phyloP scores from a whole-genome alignment of 2,888 invertebrate genomes.

The Sympetrum striolatum region DNA sequence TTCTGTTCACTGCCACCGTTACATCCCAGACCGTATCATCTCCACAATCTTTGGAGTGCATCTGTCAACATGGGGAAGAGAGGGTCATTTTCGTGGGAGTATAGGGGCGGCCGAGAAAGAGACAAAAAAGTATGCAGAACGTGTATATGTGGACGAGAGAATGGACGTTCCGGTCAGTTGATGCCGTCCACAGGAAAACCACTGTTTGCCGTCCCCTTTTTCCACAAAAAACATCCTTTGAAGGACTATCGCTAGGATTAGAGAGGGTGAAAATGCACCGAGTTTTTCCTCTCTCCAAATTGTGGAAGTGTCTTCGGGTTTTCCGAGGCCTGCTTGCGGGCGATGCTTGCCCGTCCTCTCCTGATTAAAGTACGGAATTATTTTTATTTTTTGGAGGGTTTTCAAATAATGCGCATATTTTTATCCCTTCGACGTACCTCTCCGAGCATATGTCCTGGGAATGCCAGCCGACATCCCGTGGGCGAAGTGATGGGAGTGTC shows the following conservation, averaged over 20 bases:
- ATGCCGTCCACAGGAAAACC: not conserved
- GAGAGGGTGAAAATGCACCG: not conserved
- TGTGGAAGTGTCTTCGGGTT: not conserved
- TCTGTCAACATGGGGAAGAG: conserved; percentile 4
- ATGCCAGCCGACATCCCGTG: not conserved
- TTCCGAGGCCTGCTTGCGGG: not conserved
- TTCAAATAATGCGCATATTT: not conserved
- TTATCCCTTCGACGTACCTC: not conserved
- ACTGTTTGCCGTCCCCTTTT: not conserved
- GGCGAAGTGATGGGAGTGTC: not conserved
- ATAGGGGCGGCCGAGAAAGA: not conserved
- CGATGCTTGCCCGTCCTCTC: not conserved
- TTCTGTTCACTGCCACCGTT: not conserved
- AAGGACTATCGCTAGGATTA: not conserved
- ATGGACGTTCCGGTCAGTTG: not conserved
- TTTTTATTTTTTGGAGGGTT: not conserved
- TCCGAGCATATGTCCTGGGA: not conserved
- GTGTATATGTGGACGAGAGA: not conserved
- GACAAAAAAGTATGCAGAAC: not conserved
- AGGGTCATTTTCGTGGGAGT: not conserved
- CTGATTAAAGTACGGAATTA: not conserved
- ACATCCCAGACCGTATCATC: not conserved
- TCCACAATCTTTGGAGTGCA: conserved; percentile 27
- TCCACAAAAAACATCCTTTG: not conserved
- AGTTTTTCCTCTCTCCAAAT: not conserved